These are phyloP conservation scores for Trachythela sp. DNA, from an alignment of 64 coral and sea anemone genomes.

Conservation along the genomic window DNA sequence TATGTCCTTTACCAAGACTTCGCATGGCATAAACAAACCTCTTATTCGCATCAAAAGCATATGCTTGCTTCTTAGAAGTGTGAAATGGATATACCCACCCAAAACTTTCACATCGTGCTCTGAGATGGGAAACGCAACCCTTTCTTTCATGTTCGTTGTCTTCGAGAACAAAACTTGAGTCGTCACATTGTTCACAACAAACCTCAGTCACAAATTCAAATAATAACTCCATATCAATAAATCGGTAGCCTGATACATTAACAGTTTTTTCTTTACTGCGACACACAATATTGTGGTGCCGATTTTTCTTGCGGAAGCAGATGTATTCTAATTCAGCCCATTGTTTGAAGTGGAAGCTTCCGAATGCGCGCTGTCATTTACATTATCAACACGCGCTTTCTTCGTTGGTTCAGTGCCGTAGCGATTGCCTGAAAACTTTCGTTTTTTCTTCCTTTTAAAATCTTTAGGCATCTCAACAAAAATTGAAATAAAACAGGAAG, in stretches of 20 bases:
- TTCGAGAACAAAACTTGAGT: slow-evolving; percentile 8
- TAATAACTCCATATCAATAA: neutral
- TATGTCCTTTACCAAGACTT: neutral
- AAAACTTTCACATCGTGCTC: slow-evolving; percentile 1
- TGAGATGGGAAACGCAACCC: neutral
- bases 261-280: neutral
- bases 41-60: neutral
- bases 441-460: neutral
- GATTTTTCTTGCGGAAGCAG: neutral
- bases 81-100: neutral
- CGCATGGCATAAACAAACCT: neutral
- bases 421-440: neutral
- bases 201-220: slow-evolving; percentile 5
- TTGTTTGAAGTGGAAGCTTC: neutral
- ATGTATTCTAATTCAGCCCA: neutral
- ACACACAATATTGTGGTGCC: neutral
- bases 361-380: neutral
- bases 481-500: neutral
- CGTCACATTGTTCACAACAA: neutral
- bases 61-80: slow-evolving; percentile 6
- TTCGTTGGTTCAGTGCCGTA: neutral
- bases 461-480: neutral
- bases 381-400: neutral
- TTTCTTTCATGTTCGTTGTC: neutral
- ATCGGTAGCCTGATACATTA: neutral